Percentiles rank a stretch among this genome's conserved stretches.
phyloP scores from a whole-genome alignment of 1,140 invertebrate genomes.

The Anoplophora glabripennis region DNA sequence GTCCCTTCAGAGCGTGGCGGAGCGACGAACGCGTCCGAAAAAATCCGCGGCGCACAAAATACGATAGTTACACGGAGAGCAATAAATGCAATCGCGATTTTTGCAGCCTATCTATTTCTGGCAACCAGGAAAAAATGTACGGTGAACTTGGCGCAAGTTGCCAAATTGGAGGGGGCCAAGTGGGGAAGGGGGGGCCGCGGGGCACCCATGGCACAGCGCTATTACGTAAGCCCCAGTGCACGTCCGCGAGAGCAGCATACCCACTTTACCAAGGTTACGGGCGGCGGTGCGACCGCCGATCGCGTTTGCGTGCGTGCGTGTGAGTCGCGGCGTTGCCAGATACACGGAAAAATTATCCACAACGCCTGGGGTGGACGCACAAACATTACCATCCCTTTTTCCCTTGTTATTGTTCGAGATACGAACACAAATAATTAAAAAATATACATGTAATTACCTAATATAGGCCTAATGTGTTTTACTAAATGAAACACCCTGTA shows the following conservation, averaged over 20 bases:
- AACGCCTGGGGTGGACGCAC: too few relatives aligned
- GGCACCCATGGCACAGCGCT: constrained; percentile 23
- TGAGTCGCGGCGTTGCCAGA: too few relatives aligned
- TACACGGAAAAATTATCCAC: too few relatives aligned
- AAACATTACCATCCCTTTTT: too few relatives aligned
- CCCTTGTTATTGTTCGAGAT: too few relatives aligned
- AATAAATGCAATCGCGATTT: constrained; percentile 32
- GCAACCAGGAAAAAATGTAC: constrained; percentile 46
- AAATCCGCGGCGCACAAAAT: neutral
- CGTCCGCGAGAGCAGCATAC: constrained; percentile 29
- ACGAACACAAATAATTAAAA: too few relatives aligned
- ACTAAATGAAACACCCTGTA: too few relatives aligned
- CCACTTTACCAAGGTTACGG: constrained; percentile 31
- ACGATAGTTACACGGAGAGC: constrained; percentile 22
- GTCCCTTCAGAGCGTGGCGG: too few relatives aligned
- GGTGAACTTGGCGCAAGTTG: constrained; percentile 26
- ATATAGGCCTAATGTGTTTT: too few relatives aligned
- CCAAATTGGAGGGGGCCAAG: constrained; percentile 24
- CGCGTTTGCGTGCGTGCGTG: too few relatives aligned
- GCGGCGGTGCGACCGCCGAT: constrained; percentile 5
- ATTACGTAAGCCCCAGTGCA: constrained; percentile 37
- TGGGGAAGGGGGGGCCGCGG: constrained; percentile 8
- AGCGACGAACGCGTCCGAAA: neutral
- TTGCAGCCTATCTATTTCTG: constrained; percentile 44
- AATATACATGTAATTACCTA: too few relatives aligned